Evolutionary conservation across 2,113 vertebrate genomes (phyloP).

Genomic region (Zingel zingel): DNA sequence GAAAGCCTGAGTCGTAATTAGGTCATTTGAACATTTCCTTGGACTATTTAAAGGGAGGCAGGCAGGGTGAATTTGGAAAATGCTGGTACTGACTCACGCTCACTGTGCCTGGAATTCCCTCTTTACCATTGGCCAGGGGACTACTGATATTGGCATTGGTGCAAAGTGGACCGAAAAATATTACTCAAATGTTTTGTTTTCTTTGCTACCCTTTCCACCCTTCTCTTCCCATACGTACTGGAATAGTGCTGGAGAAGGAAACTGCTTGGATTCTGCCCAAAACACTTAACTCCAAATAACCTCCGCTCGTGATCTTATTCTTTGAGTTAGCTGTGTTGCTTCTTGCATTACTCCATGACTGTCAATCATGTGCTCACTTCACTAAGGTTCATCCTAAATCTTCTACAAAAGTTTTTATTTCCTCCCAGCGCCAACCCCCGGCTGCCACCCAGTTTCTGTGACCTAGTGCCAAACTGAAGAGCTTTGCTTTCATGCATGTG

Average conservation of each 20-base stretch:
- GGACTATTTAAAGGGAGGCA: conserved; percentile 81
- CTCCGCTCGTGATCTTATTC: conserved; percentile 53
- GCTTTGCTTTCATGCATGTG: conserved; percentile 56
- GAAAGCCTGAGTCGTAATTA: conserved; percentile 83
- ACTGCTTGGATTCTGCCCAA: conserved; percentile 15
- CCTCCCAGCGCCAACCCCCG: conserved; percentile 41
- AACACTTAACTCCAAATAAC: conserved; percentile 64
- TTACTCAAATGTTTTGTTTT: conserved; percentile 50
- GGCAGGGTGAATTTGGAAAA: conserved; percentile 81
- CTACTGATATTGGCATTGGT: conserved; percentile 75
- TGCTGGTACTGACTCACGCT: conserved; percentile 81
- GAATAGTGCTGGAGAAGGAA: conserved; percentile 37
- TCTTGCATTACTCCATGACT: conserved; percentile 62
- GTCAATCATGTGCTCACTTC: conserved; percentile 65
- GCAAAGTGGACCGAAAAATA: conserved; percentile 72
- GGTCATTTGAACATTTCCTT: conserved; percentile 85
- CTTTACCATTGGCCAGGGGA: conserved; percentile 74
- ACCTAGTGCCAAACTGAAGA: conserved; percentile 59
- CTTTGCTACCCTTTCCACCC: conserved; percentile 58
- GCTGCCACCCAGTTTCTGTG: conserved; percentile 51
- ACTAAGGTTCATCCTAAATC: conserved; percentile 51
- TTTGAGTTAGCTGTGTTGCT: conserved; percentile 53
- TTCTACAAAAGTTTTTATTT: conserved; percentile 69
- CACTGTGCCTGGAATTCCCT: conserved; percentile 83
- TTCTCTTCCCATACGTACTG: conserved; percentile 34